Conservation (phyloP, 2,888 invertebrate species). For the Panopea generosa region DNA sequence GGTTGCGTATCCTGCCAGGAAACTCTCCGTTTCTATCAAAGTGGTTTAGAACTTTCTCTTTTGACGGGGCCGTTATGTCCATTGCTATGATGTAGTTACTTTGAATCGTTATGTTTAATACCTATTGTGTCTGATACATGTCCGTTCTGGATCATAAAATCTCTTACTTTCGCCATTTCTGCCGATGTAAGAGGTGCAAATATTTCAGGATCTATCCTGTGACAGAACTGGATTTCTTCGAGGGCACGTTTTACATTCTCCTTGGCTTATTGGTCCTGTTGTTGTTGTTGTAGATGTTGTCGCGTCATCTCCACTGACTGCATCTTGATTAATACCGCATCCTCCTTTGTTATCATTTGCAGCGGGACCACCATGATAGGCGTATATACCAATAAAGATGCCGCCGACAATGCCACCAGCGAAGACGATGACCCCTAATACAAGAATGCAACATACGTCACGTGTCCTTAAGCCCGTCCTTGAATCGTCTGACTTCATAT, state of each 20-base stretch:
- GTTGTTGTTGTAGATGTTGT: not conserved
- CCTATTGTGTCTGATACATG: not conserved
- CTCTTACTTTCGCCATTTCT: slow-evolving; percentile 5
- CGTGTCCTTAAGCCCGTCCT: not conserved
- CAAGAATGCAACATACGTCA: slow-evolving; percentile 6
- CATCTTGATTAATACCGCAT: not conserved
- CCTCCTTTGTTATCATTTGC: not conserved
- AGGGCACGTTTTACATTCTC: not conserved
- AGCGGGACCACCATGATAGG: slow-evolving; percentile 19
- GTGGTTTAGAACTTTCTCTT: slow-evolving; percentile 3
- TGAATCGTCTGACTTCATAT: not conserved
- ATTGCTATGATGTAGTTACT: slow-evolving; percentile 10
- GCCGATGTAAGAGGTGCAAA: slow-evolving; percentile 9
- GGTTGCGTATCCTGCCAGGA: slow-evolving; percentile 10
- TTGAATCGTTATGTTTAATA: not conserved
- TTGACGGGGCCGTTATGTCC: not conserved
- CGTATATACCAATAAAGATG: slow-evolving; percentile 18
- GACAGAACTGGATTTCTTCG: slow-evolving; percentile 10
- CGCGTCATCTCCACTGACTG: not conserved
- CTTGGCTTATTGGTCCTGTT: not conserved
- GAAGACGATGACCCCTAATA: slow-evolving; percentile 4
- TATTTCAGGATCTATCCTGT: slow-evolving; percentile 4
- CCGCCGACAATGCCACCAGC: slow-evolving; percentile 18
- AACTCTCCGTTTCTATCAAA: not conserved
- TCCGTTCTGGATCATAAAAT: slow-evolving; percentile 2